A percentile compares a stretch with the other conserved stretches of the same genome.
Conservation (phyloP, 2,797 vertebrate species). For the Catharus ustulatus region DNA sequence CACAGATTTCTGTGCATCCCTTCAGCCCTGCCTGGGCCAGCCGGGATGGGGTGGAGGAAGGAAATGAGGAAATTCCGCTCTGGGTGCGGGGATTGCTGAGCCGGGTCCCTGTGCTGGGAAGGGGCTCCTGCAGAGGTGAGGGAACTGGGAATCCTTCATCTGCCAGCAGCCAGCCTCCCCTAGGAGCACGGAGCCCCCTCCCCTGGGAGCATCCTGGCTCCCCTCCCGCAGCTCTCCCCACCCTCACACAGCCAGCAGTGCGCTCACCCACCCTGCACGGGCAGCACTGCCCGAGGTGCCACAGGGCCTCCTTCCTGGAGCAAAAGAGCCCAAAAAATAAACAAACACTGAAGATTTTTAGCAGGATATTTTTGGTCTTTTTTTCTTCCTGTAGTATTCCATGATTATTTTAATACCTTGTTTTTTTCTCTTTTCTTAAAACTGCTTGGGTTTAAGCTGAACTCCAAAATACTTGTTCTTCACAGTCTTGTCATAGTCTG, state of each 20-base stretch:
- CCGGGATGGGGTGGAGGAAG: no score
- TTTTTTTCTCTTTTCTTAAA: not conserved
- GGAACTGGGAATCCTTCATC: not conserved
- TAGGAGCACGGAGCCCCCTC: not conserved
- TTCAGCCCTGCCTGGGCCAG: accelerated
- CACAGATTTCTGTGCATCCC: accelerated
- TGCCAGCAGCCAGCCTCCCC: not conserved
- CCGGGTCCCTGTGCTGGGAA: not conserved
- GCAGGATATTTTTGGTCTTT: not conserved
- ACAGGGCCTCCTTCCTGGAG: not conserved
- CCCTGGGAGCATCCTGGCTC: not conserved
- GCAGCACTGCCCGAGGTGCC: not conserved
- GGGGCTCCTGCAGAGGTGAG: not conserved
- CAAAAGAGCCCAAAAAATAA: not conserved
- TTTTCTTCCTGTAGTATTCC: not conserved
- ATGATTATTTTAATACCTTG: not conserved
- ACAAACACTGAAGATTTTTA: not conserved
- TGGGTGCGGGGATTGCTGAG: not conserved
- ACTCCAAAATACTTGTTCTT: not conserved
- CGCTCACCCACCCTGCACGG: not conserved
- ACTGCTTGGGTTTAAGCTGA: not conserved
- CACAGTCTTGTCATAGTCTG: not conserved
- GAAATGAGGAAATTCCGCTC: not conserved
- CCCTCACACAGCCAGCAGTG: accelerated
- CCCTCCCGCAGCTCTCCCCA: not conserved